Evolutionary conservation across 2,888 invertebrate genomes (phyloP), one percentile per base, ranked within the genome.

Genomic region (Tinea pellionella): DNA sequence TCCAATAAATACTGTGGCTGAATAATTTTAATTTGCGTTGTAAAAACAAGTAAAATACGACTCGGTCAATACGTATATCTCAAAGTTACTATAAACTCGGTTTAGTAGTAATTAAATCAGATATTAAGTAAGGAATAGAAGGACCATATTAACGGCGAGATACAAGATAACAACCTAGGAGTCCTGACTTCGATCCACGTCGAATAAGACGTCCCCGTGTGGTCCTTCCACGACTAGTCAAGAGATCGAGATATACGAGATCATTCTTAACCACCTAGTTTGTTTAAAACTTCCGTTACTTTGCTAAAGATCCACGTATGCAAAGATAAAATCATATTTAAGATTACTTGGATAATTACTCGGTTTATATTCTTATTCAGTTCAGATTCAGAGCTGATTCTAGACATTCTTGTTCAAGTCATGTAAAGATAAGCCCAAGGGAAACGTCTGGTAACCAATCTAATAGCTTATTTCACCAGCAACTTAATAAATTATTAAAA

Each of bases 191-290:
- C 53, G 18, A 12, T 12, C 53, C 53, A 16, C 53, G 18, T 18
- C 15, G 24, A 80, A 77, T 80, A 75, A 80, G 77, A 70, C 74
- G 69, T 81, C 72, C 72, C 78, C 68, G 80, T 82, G 84, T 81
- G 83, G 83, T 82, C 83, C 69, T 70, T 73, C 73, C 77, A 72
- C 74, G 74, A 73, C 70, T 68, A 65, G 60, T 64, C 24, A 6
- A 12, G 2, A 47, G 47, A 53, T 53, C 53, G 53, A 53, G 19
- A 53, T 53, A 16, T 19, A 18, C 53, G 53, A 53, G 19, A 53
- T 53, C 19, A 1, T 12, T 47, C 13, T 9, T 2, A n/a, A 47
- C 47, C 47, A 47, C 47, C 47, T 47, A 47, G 15, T 47, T 47
- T 47, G 47, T 47, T 47, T 37, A 12, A 37, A 37, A 37, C 37